Evolutionary conservation across 2,113 vertebrate genomes (phyloP), one percentile per base, ranked within the genome.

Genomic region (Nycticebus coucang): DNA sequence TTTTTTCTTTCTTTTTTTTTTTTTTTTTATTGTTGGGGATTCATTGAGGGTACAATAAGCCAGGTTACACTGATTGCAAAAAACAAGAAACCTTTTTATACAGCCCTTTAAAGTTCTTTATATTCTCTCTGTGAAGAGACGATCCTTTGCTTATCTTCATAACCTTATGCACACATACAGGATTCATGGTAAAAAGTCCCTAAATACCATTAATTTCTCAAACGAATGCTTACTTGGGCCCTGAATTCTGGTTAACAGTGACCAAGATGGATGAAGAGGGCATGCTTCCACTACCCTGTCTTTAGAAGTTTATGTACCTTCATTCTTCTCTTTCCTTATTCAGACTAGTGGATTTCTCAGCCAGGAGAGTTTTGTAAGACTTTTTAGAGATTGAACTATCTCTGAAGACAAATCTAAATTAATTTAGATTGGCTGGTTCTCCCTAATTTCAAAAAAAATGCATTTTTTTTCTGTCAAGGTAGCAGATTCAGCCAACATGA

Each of bases 351-450:
- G 0, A 14, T n/a, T 72, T 35, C 24, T 69, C n/a, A 86, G 12
- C 57, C 66, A 24, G 33, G 60, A 24, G 15, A 75, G 15, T 50
- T 91, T 21, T n/a, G 2, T 2, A 69, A 81, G 53, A 11, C 22
- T 84, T 87, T 79, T 24, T 19, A 13, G 17, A 87, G 45, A 35
- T 18, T 62, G 26, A 62, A 60, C 59, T 13, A 33, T 11, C 17
- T 64, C 69, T 69, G 22, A n/a, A 89, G 14, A 69, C 41, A 78
- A 86, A 83, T 64, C 6, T 74, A 79, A 57, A 71, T 84, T 84
- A 77, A 59, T 41, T 66, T 82, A 78, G n/a, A 78, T 37, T 41
- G 26, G 6, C 26, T 64, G 11, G 0, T 35, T 91, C 22, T 35
- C 14, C 22, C 10, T 35, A 62, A 86, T 37, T 50, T 41, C 75